Percentiles rank a stretch among this genome's conserved stretches.
These are phyloP conservation scores for Diadophis punctatus DNA, from an alignment of 2,113 vertebrate genomes.

Conservation along the genomic window DNA sequence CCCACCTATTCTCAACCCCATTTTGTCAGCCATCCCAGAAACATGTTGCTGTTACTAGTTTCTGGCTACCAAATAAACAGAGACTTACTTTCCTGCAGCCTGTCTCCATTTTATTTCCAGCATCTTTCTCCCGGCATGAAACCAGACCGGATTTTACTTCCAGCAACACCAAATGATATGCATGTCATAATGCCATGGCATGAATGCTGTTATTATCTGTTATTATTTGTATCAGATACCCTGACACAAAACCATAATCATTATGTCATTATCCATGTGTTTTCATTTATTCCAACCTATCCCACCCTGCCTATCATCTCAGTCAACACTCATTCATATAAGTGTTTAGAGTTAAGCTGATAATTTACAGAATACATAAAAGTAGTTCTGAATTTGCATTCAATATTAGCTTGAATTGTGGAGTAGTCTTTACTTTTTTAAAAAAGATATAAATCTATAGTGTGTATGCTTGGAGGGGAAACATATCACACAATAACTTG, in stretches of 20 bases:
- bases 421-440: background rate
- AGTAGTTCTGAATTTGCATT: background rate
- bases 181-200: background rate
- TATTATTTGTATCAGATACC: background rate
- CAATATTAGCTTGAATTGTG: background rate
- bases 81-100: too few relatives aligned
- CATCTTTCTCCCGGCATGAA: too few relatives aligned
- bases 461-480: background rate
- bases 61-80: too few relatives aligned
- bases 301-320: background rate
- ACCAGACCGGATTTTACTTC: too few relatives aligned
- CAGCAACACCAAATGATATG: background rate
- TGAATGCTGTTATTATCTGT: background rate
- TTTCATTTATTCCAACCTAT: background rate
- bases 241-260: background rate
- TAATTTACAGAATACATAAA: background rate
- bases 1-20: too few relatives aligned
- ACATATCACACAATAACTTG: background rate
- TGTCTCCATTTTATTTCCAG: too few relatives aligned
- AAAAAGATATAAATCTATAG: background rate
- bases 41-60: too few relatives aligned
- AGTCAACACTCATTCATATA: background rate
- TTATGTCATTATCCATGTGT: background rate
- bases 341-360: background rate
- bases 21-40: too few relatives aligned